These are phyloP conservation scores for Parnassius smintheus DNA, from an alignment of 2,888 invertebrate species.

Conservation along the genomic window DNA sequence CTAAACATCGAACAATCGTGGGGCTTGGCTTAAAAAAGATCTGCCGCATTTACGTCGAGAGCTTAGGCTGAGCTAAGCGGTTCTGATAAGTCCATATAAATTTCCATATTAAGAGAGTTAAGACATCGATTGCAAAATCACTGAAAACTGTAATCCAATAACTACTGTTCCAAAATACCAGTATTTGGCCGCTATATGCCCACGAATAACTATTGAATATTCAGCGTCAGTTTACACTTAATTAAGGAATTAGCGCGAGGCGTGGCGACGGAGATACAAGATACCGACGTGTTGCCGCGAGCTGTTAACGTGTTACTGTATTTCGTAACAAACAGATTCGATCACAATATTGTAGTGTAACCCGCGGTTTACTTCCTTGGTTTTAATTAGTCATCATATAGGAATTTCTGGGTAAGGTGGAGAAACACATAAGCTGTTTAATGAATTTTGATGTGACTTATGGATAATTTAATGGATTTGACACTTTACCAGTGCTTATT, in stretches of 20 bases:
- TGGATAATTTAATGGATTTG: no score
- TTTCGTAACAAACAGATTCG: constrained; percentile 49
- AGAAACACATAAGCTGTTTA: no score
- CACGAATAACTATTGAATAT: constrained; percentile 45
- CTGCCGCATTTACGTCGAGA: no score
- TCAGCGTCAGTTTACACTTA: constrained; percentile 52
- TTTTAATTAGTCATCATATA: constrained; percentile 33
- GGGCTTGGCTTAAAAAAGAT: no score
- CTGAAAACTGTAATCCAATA: constrained; percentile 5
- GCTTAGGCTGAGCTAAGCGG: no score
- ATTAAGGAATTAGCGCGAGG: constrained; percentile 60
- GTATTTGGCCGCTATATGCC: constrained; percentile 24
- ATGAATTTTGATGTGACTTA: no score
- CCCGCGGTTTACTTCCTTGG: constrained; percentile 43
- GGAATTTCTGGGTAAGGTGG: neutral
- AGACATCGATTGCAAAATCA: constrained; percentile 1
- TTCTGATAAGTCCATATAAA: no score
- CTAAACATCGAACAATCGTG: no score
- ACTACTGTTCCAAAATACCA: constrained; percentile 22
- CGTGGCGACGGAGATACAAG: constrained; percentile 43
- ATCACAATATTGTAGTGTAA: constrained; percentile 38
- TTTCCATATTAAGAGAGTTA: constrained; percentile 1
- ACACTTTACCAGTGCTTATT: no score
- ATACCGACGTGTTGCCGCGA: constrained; percentile 41
- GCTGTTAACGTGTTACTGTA: constrained; percentile 39